A percentile compares a stretch with the other conserved stretches of the same genome.
phyloP scores from a whole-genome alignment of 2,113 vertebrate species.

The Nicator chloris region DNA sequence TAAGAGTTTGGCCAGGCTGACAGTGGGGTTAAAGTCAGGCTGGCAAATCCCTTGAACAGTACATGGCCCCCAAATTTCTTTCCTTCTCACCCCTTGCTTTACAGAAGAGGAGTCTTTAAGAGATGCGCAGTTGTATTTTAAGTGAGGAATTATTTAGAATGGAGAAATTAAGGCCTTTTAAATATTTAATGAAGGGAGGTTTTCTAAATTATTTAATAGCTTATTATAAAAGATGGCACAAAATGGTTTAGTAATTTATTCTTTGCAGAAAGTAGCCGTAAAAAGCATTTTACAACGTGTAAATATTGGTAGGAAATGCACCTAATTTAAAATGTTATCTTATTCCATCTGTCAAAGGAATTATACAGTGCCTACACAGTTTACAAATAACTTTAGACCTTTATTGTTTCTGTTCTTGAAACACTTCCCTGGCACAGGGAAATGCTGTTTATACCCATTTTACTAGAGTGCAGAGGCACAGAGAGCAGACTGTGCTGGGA shows the following conservation, averaged over 20 bases:
- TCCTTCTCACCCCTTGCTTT: neutral
- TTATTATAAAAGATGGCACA: conserved; percentile 40
- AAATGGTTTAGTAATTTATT: conserved; percentile 50
- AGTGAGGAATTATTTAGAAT: conserved; percentile 9
- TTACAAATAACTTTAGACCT: neutral
- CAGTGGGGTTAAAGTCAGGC: neutral
- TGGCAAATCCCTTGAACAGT: neutral
- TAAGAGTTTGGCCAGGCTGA: neutral
- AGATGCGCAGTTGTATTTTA: neutral
- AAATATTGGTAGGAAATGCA: conserved; percentile 20
- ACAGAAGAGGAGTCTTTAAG: neutral
- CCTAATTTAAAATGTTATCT: conserved; percentile 2
- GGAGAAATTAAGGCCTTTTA: conserved; percentile 50
- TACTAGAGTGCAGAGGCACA: neutral
- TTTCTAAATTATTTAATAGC: conserved; percentile 61
- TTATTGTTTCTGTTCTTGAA: neutral
- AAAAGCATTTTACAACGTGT: conserved; percentile 44
- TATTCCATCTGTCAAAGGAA: neutral
- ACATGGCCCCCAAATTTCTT: neutral
- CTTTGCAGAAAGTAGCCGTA: conserved; percentile 24
- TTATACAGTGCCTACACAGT: neutral
- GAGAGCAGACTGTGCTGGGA: neutral
- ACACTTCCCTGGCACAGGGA: neutral
- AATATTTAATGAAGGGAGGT: conserved; percentile 55
- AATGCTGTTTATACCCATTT: neutral